A percentile compares a stretch with the other conserved stretches of the same genome.
Conservation (phyloP, 2,797 vertebrate species). For the Argyrosomus regius region DNA sequence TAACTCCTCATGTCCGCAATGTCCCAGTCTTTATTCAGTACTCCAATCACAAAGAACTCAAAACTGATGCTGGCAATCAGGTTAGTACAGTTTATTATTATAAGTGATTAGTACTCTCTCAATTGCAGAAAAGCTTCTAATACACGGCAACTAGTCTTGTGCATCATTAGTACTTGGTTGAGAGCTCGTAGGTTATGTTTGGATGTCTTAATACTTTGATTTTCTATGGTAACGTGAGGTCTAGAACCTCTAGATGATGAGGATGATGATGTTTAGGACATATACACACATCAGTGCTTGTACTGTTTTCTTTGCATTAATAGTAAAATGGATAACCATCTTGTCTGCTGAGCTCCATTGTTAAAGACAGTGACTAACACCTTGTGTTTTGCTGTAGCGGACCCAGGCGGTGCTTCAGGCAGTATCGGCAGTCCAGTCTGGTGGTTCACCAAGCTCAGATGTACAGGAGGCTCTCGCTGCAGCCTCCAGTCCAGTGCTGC, state of each 20-base stretch:
- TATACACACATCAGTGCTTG: neutral
- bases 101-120: no score
- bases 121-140: neutral
- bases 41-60: conserved; percentile 98
- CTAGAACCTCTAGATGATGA: neutral
- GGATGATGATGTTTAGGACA: neutral
- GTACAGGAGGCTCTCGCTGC: conserved; percentile 92
- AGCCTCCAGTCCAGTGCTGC: conserved; percentile 94
- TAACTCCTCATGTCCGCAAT: conserved; percentile 95
- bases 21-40: conserved; percentile 96
- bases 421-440: conserved; percentile 92
- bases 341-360: neutral
- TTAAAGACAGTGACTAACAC: neutral
- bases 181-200: neutral
- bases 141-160: neutral
- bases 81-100: conserved; percentile 70
- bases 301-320: neutral
- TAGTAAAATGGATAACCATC: neutral
- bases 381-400: conserved; percentile 79
- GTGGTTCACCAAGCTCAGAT: conserved; percentile 91
- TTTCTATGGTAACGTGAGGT: neutral
- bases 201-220: neutral
- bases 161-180: neutral
- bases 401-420: conserved; percentile 94
- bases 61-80: conserved; percentile 96